A percentile compares a stretch with the other conserved stretches of the same genome.
Evolutionary conservation across 2,113 vertebrate genomes (phyloP).

Genomic region (Caloenas nicobarica): DNA sequence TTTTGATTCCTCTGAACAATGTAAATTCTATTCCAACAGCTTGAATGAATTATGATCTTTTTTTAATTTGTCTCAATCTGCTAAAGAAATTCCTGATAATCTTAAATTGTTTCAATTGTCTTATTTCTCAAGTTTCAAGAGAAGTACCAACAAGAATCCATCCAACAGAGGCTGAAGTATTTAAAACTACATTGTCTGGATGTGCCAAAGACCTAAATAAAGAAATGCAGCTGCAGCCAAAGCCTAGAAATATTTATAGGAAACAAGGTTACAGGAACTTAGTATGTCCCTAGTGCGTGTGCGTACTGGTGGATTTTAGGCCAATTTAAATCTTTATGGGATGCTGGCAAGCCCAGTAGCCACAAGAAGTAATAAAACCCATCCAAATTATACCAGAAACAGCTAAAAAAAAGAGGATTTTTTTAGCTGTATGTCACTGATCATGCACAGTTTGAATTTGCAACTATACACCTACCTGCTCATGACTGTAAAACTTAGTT

Average conservation of each 20-base stretch:
- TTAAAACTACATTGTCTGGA: not conserved
- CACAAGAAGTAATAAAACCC: not conserved
- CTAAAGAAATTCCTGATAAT: not conserved
- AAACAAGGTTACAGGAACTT: not conserved
- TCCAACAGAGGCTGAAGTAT: not conserved
- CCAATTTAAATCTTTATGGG: not conserved
- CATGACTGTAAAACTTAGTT: not conserved
- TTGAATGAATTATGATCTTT: not conserved
- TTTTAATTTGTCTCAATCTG: not conserved
- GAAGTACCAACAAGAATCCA: not conserved
- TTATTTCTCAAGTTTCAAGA: not conserved
- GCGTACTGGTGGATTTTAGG: not conserved
- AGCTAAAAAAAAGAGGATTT: not conserved
- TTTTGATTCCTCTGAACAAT: not conserved
- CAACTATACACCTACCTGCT: not conserved
- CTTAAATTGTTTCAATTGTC: not conserved
- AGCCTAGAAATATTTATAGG: not conserved
- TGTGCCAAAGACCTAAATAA: not conserved
- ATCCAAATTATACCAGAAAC: not conserved
- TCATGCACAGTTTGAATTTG: not conserved
- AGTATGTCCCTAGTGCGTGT: not conserved
- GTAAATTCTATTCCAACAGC: not conserved
- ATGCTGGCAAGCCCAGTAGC: not conserved
- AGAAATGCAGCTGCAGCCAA: not conserved
- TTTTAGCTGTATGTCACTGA: not conserved